Evolutionary conservation across 2,888 invertebrate genomes (phyloP).

Genomic region (Smittia aterrima): DNA sequence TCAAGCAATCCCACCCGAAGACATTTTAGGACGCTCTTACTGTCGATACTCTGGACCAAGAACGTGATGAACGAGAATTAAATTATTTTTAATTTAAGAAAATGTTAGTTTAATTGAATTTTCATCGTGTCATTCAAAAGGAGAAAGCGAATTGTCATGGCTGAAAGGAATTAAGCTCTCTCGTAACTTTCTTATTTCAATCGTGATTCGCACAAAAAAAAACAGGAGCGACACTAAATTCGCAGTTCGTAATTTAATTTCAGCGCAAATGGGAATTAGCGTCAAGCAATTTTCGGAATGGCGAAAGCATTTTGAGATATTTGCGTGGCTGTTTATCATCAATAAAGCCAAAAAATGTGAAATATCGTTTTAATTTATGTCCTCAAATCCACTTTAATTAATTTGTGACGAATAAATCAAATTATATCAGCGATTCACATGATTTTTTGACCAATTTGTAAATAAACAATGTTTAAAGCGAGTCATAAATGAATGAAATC

Average conservation of each 20-base stretch:
- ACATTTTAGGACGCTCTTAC: constrained; percentile 60
- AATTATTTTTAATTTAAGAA: constrained; percentile 17
- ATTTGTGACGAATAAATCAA: too few species aligned
- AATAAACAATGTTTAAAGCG: constrained; percentile 3
- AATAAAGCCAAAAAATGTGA: too few species aligned
- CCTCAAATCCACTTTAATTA: too few species aligned
- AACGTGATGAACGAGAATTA: constrained; percentile 48
- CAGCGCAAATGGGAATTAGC: too few species aligned
- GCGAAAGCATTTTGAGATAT: too few species aligned
- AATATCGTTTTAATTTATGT: too few species aligned
- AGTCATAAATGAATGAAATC: background rate
- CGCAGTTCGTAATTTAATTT: too few species aligned
- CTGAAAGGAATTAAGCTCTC: background rate
- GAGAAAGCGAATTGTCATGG: background rate
- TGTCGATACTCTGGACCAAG: constrained; percentile 58
- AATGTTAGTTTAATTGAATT: background rate
- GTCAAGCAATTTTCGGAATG: too few species aligned
- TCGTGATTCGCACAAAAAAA: too few species aligned
- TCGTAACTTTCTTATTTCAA: background rate
- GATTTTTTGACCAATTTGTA: constrained; percentile 5
- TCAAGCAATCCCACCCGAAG: constrained; percentile 60
- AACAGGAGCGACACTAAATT: too few species aligned
- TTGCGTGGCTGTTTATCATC: too few species aligned
- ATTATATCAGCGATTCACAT: too few species aligned
- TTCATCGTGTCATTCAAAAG: background rate